phyloP scores from a whole-genome alignment of 2,888 invertebrate species.

The Scotopteryx bipunctaria region DNA sequence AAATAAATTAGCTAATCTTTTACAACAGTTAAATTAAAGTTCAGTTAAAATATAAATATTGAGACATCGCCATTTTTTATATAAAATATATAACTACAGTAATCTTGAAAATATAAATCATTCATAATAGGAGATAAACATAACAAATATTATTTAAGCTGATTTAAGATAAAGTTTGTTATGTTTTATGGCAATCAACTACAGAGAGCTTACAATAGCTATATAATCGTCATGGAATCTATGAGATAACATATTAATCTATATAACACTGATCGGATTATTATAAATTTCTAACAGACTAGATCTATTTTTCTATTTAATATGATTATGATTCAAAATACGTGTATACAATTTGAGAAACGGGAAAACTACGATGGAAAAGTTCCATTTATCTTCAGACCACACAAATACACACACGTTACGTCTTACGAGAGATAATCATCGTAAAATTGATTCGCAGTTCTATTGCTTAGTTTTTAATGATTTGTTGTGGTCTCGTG shows the following conservation, averaged over 20 bases:
- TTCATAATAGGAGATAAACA: too few species aligned
- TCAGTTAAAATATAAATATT: background rate
- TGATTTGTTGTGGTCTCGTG: too few species aligned
- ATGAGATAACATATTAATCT: constrained; percentile 8
- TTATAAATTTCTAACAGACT: constrained; percentile 24
- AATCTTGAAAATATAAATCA: too few species aligned
- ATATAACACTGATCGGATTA: constrained; percentile 16
- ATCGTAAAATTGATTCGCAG: too few species aligned
- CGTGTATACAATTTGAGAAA: constrained; percentile 3
- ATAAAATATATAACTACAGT: background rate
- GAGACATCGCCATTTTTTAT: background rate
- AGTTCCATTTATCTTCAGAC: too few species aligned
- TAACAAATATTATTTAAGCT: too few species aligned
- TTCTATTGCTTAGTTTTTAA: too few species aligned
- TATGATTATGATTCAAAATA: constrained; percentile 18
- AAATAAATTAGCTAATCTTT: background rate
- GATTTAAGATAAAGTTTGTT: too few species aligned
- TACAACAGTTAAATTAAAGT: background rate
- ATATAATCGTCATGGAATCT: constrained; percentile 9
- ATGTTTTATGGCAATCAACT: too few species aligned
- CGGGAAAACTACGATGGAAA: background rate
- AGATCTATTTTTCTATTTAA: constrained; percentile 19
- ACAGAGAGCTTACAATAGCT: too few species aligned
- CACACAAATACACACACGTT: too few species aligned
- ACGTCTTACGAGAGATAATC: too few species aligned